Base-by-base conservation (phyloP, 2,888 invertebrate genomes). In the Archips crataeganus region DNA sequence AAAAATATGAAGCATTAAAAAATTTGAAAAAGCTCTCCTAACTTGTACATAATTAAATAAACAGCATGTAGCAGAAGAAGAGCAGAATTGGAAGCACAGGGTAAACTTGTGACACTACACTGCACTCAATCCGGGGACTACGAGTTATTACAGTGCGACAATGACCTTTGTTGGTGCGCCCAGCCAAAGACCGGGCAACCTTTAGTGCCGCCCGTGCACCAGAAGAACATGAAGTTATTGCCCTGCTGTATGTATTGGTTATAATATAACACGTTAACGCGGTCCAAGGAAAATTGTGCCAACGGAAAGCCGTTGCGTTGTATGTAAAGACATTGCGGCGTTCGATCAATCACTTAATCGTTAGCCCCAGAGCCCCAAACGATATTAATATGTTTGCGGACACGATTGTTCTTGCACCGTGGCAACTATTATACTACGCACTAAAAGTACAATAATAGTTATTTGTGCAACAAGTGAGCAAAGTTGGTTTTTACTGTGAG, bases 101-200 rank as follows among this genome's bases (percentile, higher is more conserved):
- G 93, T 45, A 86, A 80, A 4, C 92, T 94, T 62, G 94, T 95
- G 4, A 95, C 95, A 3, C 89, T 97, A 23, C 97, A 97, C 83
- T 97, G 97, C 83, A 94, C 95, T 64, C 80, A 90, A 54, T 90
- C 93, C 79, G 97, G 97, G 32, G 96, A 96, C 88, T 97, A 95
- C 84, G 97, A 97, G 82, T 89, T 92, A 34, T 84, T 97, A 42
- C 97, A 97, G 83, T 97, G 97, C 81, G 96, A 96, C 84, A 91
- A 94, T 71, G 96, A 95, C 2, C 83, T 96, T 77, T 97, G 97
- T 82, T 97, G 96, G 96, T 97, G 97, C 85, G 96, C 95, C 1
- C 94, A 96, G 49, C 89, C 94, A 0, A 90, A 84, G 82, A 96
- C 96, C 67, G 97, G 97, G 23, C 93, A 95, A 78, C 94, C 96